Conservation (phyloP, 2,797 vertebrate genomes). For the Esox masquinongy region DNA sequence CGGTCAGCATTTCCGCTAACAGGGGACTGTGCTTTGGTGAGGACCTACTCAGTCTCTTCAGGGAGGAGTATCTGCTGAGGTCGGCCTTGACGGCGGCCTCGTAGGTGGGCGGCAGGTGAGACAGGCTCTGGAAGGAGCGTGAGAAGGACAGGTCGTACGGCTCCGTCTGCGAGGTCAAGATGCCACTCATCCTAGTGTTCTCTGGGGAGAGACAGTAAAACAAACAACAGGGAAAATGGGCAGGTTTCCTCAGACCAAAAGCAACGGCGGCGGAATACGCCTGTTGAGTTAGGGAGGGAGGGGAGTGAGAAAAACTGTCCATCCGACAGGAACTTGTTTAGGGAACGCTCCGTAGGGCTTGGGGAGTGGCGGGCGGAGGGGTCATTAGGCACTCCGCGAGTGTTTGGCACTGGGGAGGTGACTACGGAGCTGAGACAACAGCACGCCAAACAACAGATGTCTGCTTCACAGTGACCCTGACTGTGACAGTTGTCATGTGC, state of each 20-base stretch:
- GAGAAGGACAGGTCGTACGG: constrained; percentile 98
- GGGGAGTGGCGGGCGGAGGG: constrained; percentile 2
- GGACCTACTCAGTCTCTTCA: constrained; percentile 98
- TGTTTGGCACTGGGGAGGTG: constrained; percentile 23
- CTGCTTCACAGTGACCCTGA: constrained; percentile 54
- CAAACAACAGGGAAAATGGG: constrained; percentile 58
- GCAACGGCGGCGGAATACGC: constrained; percentile 26
- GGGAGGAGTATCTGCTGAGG: constrained; percentile 94
- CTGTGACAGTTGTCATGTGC: constrained; percentile 46
- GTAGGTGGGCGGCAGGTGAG: constrained; percentile 95
- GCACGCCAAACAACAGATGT: constrained; percentile 56
- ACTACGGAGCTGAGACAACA: constrained; percentile 43
- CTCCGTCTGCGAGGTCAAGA: constrained; percentile 98
- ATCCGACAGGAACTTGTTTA: constrained; percentile 28
- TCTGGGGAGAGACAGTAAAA: constrained; percentile 80
- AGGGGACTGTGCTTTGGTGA: constrained; percentile 59
- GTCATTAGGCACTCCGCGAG: constrained; percentile 43
- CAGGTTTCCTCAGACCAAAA: constrained; percentile 20
- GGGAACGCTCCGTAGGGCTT: constrained; percentile 40
- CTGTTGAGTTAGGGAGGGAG: constrained; percentile 45
- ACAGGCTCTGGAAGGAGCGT: constrained; percentile 98
- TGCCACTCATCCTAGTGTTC: constrained; percentile 92
- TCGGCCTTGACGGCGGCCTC: constrained; percentile 95
- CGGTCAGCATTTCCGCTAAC: constrained; percentile 45
- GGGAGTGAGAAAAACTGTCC: constrained; percentile 16